Percentiles rank a stretch among this genome's conserved stretches.
Evolutionary conservation across 2,888 invertebrate species (phyloP).

Genomic region (Brachyopa scutellaris): DNA sequence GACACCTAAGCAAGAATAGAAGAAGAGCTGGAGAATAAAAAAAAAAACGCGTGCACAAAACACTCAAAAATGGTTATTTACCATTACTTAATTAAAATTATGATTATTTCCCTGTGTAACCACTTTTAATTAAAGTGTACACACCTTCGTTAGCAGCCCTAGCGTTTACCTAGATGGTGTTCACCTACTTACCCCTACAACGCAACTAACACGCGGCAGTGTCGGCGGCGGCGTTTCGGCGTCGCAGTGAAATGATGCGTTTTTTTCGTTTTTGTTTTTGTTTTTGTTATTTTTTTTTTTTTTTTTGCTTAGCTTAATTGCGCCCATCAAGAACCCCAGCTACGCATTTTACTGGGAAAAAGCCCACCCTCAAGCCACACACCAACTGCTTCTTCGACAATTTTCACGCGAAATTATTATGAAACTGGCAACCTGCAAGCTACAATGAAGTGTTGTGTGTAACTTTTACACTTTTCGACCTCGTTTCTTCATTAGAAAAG

Average conservation of each 20-base stretch:
- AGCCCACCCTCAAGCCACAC: not conserved
- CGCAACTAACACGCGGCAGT: slow-evolving; percentile 28
- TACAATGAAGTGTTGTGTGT: slow-evolving; percentile 71
- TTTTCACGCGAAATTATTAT: slow-evolving; percentile 71
- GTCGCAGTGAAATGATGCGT: slow-evolving; percentile 62
- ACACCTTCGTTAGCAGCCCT: slow-evolving; percentile 67
- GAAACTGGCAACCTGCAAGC: slow-evolving; percentile 66
- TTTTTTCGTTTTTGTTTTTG: not conserved
- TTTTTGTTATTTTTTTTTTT: slow-evolving; percentile 17
- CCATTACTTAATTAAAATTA: slow-evolving; percentile 73
- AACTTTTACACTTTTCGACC: slow-evolving; percentile 72
- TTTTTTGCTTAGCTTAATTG: slow-evolving; percentile 65
- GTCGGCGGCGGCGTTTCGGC: slow-evolving; percentile 3
- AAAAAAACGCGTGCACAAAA: slow-evolving; percentile 60
- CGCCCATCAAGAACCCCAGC: slow-evolving; percentile 48
- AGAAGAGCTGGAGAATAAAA: slow-evolving; percentile 12
- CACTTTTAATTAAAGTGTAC: slow-evolving; percentile 72
- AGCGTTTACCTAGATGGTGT: slow-evolving; percentile 51
- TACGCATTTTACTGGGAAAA: slow-evolving; percentile 27
- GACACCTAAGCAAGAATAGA: slow-evolving; percentile 49
- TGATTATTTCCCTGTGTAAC: slow-evolving; percentile 72
- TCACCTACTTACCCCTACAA: slow-evolving; percentile 48
- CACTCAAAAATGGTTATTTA: slow-evolving; percentile 67
- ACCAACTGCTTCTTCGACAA: slow-evolving; percentile 65
- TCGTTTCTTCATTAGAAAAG: slow-evolving; percentile 66